phyloP scores from a whole-genome alignment of 2,797 vertebrate genomes.

The Uromys caudimaculatus region DNA sequence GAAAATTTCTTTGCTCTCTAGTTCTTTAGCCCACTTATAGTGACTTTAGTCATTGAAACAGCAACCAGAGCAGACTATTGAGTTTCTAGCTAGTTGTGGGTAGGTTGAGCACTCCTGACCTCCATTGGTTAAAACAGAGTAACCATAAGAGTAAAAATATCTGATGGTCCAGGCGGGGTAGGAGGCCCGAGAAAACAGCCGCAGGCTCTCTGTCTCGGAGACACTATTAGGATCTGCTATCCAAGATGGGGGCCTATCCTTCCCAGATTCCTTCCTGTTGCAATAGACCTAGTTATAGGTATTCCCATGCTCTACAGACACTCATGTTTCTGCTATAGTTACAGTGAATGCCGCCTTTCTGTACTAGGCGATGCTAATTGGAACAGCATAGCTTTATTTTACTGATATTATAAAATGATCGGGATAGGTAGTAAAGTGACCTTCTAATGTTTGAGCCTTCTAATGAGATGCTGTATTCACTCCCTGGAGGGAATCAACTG shows the following conservation, averaged over 20 bases:
- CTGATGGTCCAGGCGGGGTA: not conserved
- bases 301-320: slow-evolving; percentile 61
- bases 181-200: slow-evolving; percentile 6
- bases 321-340: not conserved
- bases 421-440: slow-evolving; percentile 46
- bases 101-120: not conserved
- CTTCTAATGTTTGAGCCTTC: not conserved
- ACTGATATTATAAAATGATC: slow-evolving; percentile 56
- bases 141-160: slow-evolving; percentile 29
- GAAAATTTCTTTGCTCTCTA: slow-evolving; percentile 36
- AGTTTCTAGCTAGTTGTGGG: slow-evolving; percentile 4
- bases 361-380: slow-evolving; percentile 53
- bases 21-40: slow-evolving; percentile 47
- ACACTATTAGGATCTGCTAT: slow-evolving; percentile 45
- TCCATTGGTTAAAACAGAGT: slow-evolving; percentile 50
- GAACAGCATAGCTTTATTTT: slow-evolving; percentile 69
- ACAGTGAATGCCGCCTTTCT: not conserved
- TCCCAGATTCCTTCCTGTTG: not conserved
- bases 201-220: slow-evolving; percentile 27
- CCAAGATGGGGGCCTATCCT: not conserved
- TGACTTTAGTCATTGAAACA: slow-evolving; percentile 26
- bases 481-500: slow-evolving; percentile 62
- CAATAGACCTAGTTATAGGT: slow-evolving; percentile 31
- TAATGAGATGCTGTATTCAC: slow-evolving; percentile 15
- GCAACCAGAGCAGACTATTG: not conserved